phyloP scores from a whole-genome alignment of 2,113 vertebrate species.

The Sceloporus tristichus region DNA sequence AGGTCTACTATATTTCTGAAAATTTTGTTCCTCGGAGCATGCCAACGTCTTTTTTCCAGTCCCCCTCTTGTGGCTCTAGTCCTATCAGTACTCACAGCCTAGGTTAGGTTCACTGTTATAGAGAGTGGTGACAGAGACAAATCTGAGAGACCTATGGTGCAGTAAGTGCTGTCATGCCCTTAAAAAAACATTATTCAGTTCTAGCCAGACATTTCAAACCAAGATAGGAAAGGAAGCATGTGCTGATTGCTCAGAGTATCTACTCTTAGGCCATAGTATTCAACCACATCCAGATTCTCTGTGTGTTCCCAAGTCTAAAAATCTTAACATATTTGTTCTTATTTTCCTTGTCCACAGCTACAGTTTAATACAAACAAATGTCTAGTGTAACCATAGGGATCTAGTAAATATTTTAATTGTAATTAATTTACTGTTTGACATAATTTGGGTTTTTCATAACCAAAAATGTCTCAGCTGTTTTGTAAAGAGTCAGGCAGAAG shows the following conservation, averaged over 20 bases:
- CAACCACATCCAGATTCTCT: neutral
- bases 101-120: neutral
- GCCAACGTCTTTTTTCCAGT: too few species aligned
- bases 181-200: neutral
- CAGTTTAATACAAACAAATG: neutral
- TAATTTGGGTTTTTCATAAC: neutral
- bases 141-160: neutral
- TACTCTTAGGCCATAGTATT: too few species aligned
- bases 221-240: neutral
- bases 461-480: neutral
- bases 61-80: too few species aligned
- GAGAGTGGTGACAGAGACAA: neutral
- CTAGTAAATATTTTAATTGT: neutral
- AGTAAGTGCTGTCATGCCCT: neutral
- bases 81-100: neutral
- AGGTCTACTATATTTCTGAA: too few species aligned
- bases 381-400: neutral
- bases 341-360: conserved; percentile 13
- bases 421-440: neutral
- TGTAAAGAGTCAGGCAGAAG: neutral
- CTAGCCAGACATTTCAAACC: neutral
- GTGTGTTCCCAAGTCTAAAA: neutral
- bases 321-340: conserved; percentile 10
- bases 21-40: too few species aligned
- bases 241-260: neutral